phyloP scores from a whole-genome alignment of 2,888 invertebrate species.

The Drosophila niveifrons region DNA sequence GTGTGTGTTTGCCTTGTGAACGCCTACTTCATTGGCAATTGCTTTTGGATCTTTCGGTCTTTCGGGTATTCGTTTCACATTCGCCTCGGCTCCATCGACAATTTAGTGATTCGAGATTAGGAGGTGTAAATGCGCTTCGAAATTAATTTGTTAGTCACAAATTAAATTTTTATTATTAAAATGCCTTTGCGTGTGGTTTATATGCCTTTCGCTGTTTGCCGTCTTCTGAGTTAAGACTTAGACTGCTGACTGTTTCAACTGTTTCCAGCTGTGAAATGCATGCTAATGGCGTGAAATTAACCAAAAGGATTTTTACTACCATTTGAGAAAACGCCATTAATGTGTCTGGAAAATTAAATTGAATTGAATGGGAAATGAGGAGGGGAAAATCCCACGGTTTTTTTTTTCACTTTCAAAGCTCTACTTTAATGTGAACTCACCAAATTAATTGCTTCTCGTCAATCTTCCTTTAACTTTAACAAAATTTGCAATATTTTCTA shows the following conservation, averaged over 20 bases:
- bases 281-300: constrained; percentile 4
- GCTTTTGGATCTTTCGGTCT: constrained; percentile 38
- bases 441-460: not conserved
- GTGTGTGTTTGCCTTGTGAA: constrained; percentile 39
- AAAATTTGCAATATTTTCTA: not conserved
- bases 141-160: constrained; percentile 80
- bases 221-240: constrained; percentile 1
- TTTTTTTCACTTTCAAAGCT: not conserved
- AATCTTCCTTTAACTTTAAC: not conserved
- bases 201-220: constrained; percentile 26
- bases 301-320: not conserved
- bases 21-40: constrained; percentile 66
- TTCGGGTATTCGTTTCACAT: constrained; percentile 39
- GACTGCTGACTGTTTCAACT: not conserved
- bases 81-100: constrained; percentile 57
- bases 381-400: not conserved
- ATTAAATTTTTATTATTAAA: constrained; percentile 81
- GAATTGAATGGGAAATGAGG: not conserved
- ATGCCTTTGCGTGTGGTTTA: constrained; percentile 72
- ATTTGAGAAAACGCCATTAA: not conserved
- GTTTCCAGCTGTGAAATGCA: not conserved
- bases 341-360: not conserved
- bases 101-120: constrained; percentile 79
- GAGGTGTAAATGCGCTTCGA: constrained; percentile 81
- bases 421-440: not conserved